Base-by-base conservation (phyloP, 2,888 invertebrate species). In the Synanthedon myopaeformis region DNA sequence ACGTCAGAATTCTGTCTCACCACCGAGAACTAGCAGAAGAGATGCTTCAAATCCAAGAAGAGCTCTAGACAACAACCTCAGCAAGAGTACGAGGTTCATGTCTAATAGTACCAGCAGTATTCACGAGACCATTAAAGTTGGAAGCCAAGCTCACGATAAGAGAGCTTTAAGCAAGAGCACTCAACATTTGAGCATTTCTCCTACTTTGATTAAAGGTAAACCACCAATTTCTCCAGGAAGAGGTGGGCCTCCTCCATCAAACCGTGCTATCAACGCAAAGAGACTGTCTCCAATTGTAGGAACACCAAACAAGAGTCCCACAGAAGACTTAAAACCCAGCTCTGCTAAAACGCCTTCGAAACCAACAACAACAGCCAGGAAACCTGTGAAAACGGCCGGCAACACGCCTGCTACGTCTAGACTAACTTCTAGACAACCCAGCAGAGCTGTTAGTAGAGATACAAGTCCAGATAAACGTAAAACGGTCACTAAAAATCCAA, bases 31-130 rank as follows among this genome's bases (percentile, higher is more conserved):
- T 6, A 65, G 54, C 3, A 66, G 56, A 57, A 65, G 69, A 54
- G 72, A 72, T 6, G 57, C 63, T 2, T 72, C 72, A 3, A 67
- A 59, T 55, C 64, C 72, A 4, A 69, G 69, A 61, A 71, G 68
- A 60, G 70, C 72, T 3, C 55, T 70, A 11, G 73, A 78, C 23
- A 80, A 70, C 56, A 76, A 67, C 55, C 59, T 86, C 1, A 77
- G 69, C 42, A 74, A 67, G 57, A 80, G 78, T 62, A 82, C 79
- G 61, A 76, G 76, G 57, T 84, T 77, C 35, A 85, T 88, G 54
- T 88, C 88, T 1, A 88, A 76, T 52, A 88, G 88, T 55, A 84
- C 88, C 0, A 88, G 85, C 56, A 88, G 87, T 59, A 84, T 89
- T 51, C 79, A 87, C 53, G 88, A 87, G 61, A 82, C 80, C 1